phyloP scores from a whole-genome alignment of 2,113 vertebrate species.

The Cinclus mexicanus region DNA sequence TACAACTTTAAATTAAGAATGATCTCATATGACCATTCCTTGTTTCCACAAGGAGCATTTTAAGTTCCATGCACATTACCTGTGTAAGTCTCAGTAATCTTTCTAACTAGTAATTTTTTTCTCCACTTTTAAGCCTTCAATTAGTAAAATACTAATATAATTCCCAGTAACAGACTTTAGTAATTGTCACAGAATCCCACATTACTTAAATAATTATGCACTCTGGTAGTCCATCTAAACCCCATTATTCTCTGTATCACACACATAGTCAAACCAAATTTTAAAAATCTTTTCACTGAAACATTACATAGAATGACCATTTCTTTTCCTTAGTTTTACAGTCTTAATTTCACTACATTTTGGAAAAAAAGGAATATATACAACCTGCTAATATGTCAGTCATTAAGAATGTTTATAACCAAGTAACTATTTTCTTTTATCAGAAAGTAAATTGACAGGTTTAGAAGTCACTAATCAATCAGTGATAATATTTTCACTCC shows the following conservation, averaged over 20 bases:
- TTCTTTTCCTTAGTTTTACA: not conserved
- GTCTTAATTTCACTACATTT: not conserved
- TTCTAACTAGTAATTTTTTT: not conserved
- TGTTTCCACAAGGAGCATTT: not conserved
- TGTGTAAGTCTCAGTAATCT: not conserved
- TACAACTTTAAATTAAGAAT: not conserved
- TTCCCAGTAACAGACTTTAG: not conserved
- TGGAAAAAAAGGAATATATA: not conserved
- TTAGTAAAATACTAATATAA: not conserved
- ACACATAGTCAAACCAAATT: not conserved
- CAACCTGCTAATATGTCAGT: not conserved
- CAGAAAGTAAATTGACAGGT: not conserved
- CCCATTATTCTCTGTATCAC: not conserved
- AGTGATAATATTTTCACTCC: not conserved
- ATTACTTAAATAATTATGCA: not conserved
- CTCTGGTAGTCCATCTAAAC: not conserved
- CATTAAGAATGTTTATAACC: not conserved
- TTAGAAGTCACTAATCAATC: not conserved
- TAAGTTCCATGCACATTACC: not conserved
- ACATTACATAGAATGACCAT: fast-evolving
- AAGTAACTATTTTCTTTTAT: not conserved
- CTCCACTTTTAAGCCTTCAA: not conserved
- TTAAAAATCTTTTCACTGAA: not conserved
- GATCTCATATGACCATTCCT: not conserved
- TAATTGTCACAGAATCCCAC: not conserved